Percentiles rank a stretch among this genome's conserved stretches.
phyloP scores from a whole-genome alignment of 2,888 invertebrate species.

The Tenthredo distinguenda region DNA sequence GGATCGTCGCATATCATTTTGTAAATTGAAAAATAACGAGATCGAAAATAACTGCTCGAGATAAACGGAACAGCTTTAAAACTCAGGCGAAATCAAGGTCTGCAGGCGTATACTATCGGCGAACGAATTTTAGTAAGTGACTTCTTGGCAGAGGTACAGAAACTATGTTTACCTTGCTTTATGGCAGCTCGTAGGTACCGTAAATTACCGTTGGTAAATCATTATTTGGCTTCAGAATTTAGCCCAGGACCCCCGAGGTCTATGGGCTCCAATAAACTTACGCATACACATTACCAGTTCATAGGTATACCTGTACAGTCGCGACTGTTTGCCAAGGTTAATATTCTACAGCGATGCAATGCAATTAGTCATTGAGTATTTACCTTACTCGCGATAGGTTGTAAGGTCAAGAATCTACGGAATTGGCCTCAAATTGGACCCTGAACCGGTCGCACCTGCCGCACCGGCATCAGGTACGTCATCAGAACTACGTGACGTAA shows the following conservation, averaged over 20 bases:
- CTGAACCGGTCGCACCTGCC: neutral
- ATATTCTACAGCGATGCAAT: neutral
- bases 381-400: neutral
- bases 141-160: constrained; percentile 6
- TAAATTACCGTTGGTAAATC: neutral
- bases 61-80: neutral
- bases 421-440: neutral
- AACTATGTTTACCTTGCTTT: neutral
- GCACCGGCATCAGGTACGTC: neutral
- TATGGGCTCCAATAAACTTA: neutral
- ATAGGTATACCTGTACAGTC: neutral
- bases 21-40: neutral
- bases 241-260: neutral
- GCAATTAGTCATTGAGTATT: neutral
- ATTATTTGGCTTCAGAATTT: neutral
- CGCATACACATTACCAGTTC: neutral
- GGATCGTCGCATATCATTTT: neutral
- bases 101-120: neutral
- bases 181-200: neutral
- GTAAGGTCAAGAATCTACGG: neutral
- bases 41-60: neutral
- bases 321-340: neutral
- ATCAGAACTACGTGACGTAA: neutral
- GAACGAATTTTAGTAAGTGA: neutral
- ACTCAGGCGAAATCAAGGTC: neutral